phyloP scores from a whole-genome alignment of 2,888 invertebrate genomes.

The Thumatha senex region DNA sequence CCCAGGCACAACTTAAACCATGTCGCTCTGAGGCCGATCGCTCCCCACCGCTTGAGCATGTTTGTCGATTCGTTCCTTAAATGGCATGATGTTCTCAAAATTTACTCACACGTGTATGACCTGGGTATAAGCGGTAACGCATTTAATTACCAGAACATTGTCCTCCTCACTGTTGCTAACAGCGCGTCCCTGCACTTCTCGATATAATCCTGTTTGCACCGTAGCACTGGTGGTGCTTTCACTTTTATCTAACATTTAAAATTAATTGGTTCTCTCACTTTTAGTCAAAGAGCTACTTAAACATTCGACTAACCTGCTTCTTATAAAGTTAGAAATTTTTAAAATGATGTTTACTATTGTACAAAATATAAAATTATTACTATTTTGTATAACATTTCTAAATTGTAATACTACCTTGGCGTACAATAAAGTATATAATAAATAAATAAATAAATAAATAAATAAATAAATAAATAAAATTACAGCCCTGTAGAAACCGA shows the following conservation, averaged over 20 bases:
- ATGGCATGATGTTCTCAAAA: constrained; percentile 75
- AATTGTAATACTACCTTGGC: too few species aligned
- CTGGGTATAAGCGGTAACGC: constrained; percentile 74
- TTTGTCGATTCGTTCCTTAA: constrained; percentile 71
- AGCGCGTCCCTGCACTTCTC: constrained; percentile 63
- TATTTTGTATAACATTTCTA: too few species aligned
- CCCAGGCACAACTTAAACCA: constrained; percentile 71
- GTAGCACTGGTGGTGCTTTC: constrained; percentile 37
- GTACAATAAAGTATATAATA: too few species aligned
- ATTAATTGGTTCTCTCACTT: background rate
- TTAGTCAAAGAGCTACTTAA: too few species aligned
- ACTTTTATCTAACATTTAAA: background rate
- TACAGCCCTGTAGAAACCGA: too few species aligned
- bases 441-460: too few species aligned
- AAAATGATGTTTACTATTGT: too few species aligned
- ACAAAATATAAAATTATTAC: too few species aligned
- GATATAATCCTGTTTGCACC: constrained; percentile 65
- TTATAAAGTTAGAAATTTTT: too few species aligned
- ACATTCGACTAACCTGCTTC: too few species aligned
- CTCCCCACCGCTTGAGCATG: constrained; percentile 78
- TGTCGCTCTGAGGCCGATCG: constrained; percentile 71
- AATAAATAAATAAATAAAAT: too few species aligned
- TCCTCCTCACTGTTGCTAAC: constrained; percentile 69
- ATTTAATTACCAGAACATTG: constrained; percentile 65
- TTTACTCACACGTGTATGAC: constrained; percentile 70